A percentile compares a stretch with the other conserved stretches of the same genome.
Conservation (phyloP, 2,888 invertebrate genomes). For the Marronus borbonicus region DNA sequence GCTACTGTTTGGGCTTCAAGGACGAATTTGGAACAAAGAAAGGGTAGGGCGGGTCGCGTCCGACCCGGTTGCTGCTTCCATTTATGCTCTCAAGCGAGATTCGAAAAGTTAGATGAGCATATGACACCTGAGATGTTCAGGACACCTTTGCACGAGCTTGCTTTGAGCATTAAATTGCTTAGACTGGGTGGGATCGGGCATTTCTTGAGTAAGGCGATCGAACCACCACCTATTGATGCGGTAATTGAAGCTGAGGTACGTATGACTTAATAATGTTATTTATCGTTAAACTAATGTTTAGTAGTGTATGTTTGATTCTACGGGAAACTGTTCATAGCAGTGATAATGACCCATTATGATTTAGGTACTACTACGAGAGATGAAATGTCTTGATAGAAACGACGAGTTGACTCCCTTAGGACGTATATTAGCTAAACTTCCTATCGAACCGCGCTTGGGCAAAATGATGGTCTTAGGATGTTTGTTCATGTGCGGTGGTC, state of each 20-base stretch:
- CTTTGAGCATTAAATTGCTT: constrained; percentile 91
- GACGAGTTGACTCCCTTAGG: constrained; percentile 96
- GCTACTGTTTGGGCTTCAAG: constrained; percentile 97
- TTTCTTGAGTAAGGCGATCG: constrained; percentile 95
- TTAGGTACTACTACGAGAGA: constrained; percentile 76
- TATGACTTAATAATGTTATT: neutral
- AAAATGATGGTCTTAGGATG: constrained; percentile 98
- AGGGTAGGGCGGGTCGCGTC: constrained; percentile 95
- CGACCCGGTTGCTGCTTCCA: constrained; percentile 95
- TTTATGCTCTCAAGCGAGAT: constrained; percentile 86
- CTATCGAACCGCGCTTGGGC: constrained; percentile 96
- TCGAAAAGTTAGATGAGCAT: constrained; percentile 85
- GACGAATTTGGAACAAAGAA: constrained; percentile 95
- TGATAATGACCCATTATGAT: constrained; percentile 2
- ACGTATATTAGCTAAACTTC: constrained; percentile 92
- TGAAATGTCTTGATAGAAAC: constrained; percentile 90
- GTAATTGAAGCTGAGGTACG: constrained; percentile 97
- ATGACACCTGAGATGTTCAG: constrained; percentile 98
- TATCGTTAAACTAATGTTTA: too few relatives aligned
- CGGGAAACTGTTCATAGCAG: too few relatives aligned
- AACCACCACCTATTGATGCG: constrained; percentile 97
- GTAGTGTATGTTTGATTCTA: too few relatives aligned
- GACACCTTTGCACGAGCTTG: constrained; percentile 95
- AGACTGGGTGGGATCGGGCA: constrained; percentile 93
- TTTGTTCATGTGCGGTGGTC: constrained; percentile 91